These are phyloP conservation scores for Drosophila mimetica DNA, from an alignment of 2,888 invertebrate species.

Conservation along the genomic window DNA sequence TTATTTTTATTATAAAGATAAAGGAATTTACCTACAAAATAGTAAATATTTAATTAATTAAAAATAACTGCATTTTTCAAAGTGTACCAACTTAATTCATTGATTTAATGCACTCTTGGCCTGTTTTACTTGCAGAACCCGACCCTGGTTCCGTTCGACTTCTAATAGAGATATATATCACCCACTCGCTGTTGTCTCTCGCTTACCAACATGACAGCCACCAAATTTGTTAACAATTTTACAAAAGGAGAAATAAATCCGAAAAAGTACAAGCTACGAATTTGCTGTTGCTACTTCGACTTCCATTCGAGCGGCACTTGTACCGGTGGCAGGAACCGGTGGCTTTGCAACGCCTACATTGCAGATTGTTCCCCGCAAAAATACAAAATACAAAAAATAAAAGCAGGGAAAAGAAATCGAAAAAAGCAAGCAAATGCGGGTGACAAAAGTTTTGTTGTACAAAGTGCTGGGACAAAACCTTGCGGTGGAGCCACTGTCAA, in stretches of 20 bases:
- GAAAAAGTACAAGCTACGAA: slow-evolving; percentile 37
- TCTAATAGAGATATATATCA: slow-evolving; percentile 51
- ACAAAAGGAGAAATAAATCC: slow-evolving; percentile 35
- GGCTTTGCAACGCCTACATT: slow-evolving; percentile 45
- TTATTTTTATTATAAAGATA: no score
- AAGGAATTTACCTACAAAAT: no score
- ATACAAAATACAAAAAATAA: neutral
- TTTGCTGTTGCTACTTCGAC: slow-evolving; percentile 33
- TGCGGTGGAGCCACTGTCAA: slow-evolving; percentile 19
- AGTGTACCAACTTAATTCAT: neutral
- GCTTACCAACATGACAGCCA: slow-evolving; percentile 28
- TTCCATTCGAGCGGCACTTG: slow-evolving; percentile 31
- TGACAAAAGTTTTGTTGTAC: slow-evolving; percentile 55
- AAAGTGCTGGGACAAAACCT: slow-evolving; percentile 43
- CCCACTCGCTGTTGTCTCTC: slow-evolving; percentile 35
- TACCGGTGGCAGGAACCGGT: slow-evolving; percentile 43
- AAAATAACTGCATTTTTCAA: no score
- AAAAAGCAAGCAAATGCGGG: slow-evolving; percentile 45
- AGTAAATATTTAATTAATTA: no score
- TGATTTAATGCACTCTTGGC: neutral
- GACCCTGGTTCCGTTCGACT: slow-evolving; percentile 11
- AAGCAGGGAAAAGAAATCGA: slow-evolving; percentile 3
- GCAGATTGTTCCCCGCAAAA: slow-evolving; percentile 29
- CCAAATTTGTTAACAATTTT: slow-evolving; percentile 65
- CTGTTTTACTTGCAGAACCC: neutral